Evolutionary conservation across 1,140 invertebrate genomes (phyloP), one percentile per base, ranked within the genome.

Genomic region (Cydia splendana): DNA sequence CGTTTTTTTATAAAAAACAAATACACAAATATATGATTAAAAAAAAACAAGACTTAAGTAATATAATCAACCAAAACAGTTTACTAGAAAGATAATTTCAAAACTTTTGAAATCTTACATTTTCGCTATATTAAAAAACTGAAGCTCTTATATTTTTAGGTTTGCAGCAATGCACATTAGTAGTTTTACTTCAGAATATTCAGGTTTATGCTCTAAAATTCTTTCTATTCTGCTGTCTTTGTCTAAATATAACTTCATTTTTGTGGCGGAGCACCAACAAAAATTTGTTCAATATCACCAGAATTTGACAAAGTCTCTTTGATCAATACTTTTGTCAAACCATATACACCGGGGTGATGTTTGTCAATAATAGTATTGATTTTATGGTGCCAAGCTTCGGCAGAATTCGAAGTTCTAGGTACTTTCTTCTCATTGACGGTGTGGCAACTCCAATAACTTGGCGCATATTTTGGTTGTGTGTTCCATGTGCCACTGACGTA

Each of bases 311-410:
- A 24, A 20, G 65, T 28, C 24, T 67, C 65, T 28, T 67, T 67
- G 4, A 67, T 67, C 24, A 67, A 67, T 24, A n/a, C 65, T 13
- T 67, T 12, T 7, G 24, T 34, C 65, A 67, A 34, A 24, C 4
- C 2, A 67, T 67, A 67, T 5, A 67, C 10, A 67, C 65, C 65
- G 13, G 65, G 20, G 30, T 67, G 51, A n/a, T 67, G 9, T 67
- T 67, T 67, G 2, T 34, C 65, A 10, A 67, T 67, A 3, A 67
- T 28, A 3, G 10, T 24, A 34, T 67, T 67, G 3, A 67, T 67
- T 28, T 67, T 24, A 24, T 67, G n/a, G 18, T 67, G 65, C 65
- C 65, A 67, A 6, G 65, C 20, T 67, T 67, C 65, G 20, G 65
- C 65, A 2, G 20, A 34, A 13, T 67, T 67, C 24, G 9, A 20